Conservation (phyloP, 2,888 invertebrate species). For the Zaprionus lineosus region DNA sequence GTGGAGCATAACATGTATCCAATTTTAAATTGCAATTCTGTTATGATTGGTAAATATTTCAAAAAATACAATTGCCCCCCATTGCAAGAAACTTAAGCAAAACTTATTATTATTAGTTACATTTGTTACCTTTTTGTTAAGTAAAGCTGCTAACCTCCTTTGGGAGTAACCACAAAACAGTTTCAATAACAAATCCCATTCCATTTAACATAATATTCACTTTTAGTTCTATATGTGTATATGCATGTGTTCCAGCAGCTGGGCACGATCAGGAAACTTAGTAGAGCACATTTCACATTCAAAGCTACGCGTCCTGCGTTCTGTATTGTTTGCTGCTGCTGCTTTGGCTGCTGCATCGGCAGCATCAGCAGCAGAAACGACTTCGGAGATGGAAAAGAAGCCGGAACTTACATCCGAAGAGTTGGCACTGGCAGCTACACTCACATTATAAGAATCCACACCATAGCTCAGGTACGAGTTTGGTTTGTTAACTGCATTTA, state of each 20-base stretch:
- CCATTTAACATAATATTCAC: background rate
- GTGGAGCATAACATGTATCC: constrained; percentile 22
- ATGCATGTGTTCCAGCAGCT: constrained; percentile 90
- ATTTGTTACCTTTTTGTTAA: constrained; percentile 14
- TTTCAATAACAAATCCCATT: constrained; percentile 41
- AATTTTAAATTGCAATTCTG: constrained; percentile 56
- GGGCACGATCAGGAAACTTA: constrained; percentile 89
- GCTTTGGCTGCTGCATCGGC: constrained; percentile 64
- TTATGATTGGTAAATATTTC: constrained; percentile 52
- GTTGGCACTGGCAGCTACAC: constrained; percentile 49
- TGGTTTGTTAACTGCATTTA: constrained; percentile 30
- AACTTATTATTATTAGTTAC: constrained; percentile 38
- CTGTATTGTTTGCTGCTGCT: constrained; percentile 54
- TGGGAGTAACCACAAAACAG: constrained; percentile 18
- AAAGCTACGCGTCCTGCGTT: constrained; percentile 84
- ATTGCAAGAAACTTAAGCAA: constrained; percentile 38
- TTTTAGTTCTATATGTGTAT: constrained; percentile 86
- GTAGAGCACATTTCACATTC: constrained; percentile 93
- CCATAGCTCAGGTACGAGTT: constrained; percentile 64
- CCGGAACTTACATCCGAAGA: constrained; percentile 57
- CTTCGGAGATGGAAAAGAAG: constrained; percentile 74
- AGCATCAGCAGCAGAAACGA: constrained; percentile 66
- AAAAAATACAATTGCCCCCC: constrained; percentile 55
- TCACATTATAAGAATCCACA: constrained; percentile 62
- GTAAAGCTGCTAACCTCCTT: constrained; percentile 6